Conservation (phyloP, 2,113 vertebrate genomes). For the Bufo bufo region DNA sequence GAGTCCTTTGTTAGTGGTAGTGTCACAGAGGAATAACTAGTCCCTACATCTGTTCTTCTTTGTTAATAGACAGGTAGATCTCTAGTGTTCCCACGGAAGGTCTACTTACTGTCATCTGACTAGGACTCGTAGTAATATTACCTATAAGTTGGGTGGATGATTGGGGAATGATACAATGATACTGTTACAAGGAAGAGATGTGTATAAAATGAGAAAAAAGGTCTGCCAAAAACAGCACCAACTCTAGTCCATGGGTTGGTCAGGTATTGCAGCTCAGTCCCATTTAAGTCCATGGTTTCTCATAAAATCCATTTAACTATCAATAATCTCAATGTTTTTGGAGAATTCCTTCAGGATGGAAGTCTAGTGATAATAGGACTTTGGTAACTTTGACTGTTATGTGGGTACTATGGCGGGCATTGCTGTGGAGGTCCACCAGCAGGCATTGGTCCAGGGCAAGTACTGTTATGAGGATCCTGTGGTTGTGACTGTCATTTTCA, state of each 20-base stretch:
- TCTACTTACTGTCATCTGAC: not conserved
- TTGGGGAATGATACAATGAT: not conserved
- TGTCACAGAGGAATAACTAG: not conserved
- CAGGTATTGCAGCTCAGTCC: not conserved
- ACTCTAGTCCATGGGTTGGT: not conserved
- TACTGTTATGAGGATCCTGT: not conserved
- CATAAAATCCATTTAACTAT: not conserved
- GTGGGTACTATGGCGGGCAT: too few relatives aligned
- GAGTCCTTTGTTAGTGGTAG: constrained; percentile 4
- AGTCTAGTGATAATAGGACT: too few relatives aligned
- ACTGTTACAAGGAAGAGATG: not conserved
- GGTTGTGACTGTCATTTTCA: not conserved
- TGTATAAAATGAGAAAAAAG: not conserved
- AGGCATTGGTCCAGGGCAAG: too few relatives aligned
- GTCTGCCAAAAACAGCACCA: not conserved
- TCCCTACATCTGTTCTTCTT: not conserved
- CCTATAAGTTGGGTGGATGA: not conserved
- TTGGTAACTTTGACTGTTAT: too few relatives aligned
- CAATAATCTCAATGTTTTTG: too few relatives aligned
- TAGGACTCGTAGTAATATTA: not conserved
- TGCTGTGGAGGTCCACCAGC: too few relatives aligned
- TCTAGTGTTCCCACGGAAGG: not conserved
- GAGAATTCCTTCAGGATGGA: too few relatives aligned
- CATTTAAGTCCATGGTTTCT: not conserved
- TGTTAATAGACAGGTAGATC: not conserved